Base-by-base conservation (phyloP, 53 echinoderm and acorn worm species). In the Paelopatides confundens region DNA sequence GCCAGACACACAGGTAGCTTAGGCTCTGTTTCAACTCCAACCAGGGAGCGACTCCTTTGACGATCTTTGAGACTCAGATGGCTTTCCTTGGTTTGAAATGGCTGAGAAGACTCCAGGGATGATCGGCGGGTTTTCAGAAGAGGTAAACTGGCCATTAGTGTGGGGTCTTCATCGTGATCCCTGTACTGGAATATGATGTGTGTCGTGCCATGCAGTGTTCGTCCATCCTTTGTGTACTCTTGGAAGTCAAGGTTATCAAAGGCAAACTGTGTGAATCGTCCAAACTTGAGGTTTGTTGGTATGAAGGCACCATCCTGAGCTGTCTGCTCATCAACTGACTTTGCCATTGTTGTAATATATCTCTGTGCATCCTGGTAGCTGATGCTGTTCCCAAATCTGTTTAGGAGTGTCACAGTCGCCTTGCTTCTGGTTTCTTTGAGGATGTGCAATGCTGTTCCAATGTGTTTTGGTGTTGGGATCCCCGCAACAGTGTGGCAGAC, bases 301-400 rank as follows among this genome's bases (percentile, higher is more conserved):
- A 30, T 69, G 31, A 69, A 69, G 26, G 27, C 18, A 27, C 69
- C 69, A 69, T 69, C 31, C 31, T 23, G 4, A 27, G 31, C 26
- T 4, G 35, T 69, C 69, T 26, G 69, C 5, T 69, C 31, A 4
- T 69, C 27, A 5, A 30, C 69, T 69, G 26, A 18, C 18, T 23
- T 30, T 27, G 69, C 69, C 26, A 27, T 69, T 5, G 27, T 69
- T 69, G 69, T 11, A 17, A 69, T 17, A 69, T 69, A 69, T 27
- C 69, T 32, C 69, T 69, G 69, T n/a, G 69, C 69, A 69, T 69
- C 69, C 18, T 69, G 31, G 69, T 69, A 69, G 26, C 69, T 35
- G 31, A 69, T 69, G 26, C 27, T 27, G 31, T 69, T 69, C 18
- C 31, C 31, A 4, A 69, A 69, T 30, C 69, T 69, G 69, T 69